Evolutionary conservation across 2,797 vertebrate genomes (phyloP), one percentile per base, ranked within the genome.

Genomic region (Enteromius treurensis): DNA sequence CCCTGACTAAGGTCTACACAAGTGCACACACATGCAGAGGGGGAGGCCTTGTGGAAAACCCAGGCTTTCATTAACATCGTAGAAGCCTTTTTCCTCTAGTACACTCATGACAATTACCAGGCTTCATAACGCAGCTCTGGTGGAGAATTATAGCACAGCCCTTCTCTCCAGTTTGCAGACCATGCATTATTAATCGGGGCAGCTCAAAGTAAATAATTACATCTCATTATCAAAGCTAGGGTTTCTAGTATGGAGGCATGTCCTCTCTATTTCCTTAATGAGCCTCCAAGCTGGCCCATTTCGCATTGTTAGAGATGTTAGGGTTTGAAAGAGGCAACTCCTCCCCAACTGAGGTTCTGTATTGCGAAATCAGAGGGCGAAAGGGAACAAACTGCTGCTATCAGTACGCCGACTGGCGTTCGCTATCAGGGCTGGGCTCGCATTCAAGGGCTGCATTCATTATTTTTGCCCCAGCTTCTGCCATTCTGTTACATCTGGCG

Each of bases 121-220:
- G 37, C 76, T 51, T 88, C 15, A 71, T 65, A 67, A 81, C 34
- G 40, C 40, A 80, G 85, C 85, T 73, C 26, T 80, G 62, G 13
- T 75, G 29, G 69, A 62, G 85, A 75, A 74, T 23, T 82, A 62
- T 45, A 55, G 75, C 40, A 29, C 68, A 67, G 51, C 62, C 49
- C 67, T 65, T 80, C 84, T 83, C 82, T 32, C 79, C 23, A 60
- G 82, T 77, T 84, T 89, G 80, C 51, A 65, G 82, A 76, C 80
- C 84, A 85, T 87, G 80, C 86, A 89, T 89, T 87, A 89, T 88
- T 88, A 87, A 89, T 88, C 76, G 70, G 73, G 77, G 77, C 62
- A 79, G 68, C 80, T 87, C 79, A 81, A 86, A 85, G 87, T 88
- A 90, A 90, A 90, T 88, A 90, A 90, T 88, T 84, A 88, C 82